phyloP scores from a whole-genome alignment of 2,888 invertebrate genomes.

The Heliconius sara region DNA sequence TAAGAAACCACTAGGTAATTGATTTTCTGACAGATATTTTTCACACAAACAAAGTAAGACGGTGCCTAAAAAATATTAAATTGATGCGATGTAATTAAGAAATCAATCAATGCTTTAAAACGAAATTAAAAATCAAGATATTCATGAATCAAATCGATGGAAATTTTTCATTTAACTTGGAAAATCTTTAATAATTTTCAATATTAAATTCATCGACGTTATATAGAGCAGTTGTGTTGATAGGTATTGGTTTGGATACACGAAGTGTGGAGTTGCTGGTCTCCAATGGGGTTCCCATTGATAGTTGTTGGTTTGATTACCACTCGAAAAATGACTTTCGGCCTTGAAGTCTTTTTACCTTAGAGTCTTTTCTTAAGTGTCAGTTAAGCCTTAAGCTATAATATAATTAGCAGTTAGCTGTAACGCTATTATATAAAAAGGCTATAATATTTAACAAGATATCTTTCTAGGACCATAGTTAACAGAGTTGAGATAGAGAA shows the following conservation, averaged over 20 bases:
- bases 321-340: too few species aligned
- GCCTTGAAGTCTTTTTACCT: too few species aligned
- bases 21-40: conserved; percentile 40
- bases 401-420: too few species aligned
- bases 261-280: background rate
- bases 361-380: too few species aligned
- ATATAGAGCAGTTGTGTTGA: background rate
- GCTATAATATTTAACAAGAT: too few species aligned
- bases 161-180: conserved; percentile 8
- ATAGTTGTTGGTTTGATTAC: background rate
- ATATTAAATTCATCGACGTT: background rate
- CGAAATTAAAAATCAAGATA: conserved; percentile 30
- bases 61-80: conserved; percentile 33
- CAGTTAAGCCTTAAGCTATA: too few species aligned
- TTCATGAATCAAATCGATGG: background rate
- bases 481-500: too few species aligned
- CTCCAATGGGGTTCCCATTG: too few species aligned
- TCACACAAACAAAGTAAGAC: conserved; percentile 32
- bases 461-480: too few species aligned
- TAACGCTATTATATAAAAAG: too few species aligned
- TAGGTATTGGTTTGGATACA: background rate
- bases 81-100: conserved; percentile 32
- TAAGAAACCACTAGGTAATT: conserved; percentile 38
- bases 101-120: conserved; percentile 30
- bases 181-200: conserved; percentile 6